Base-by-base conservation (phyloP, 1,140 invertebrate species). In the Cylas formicarius region DNA sequence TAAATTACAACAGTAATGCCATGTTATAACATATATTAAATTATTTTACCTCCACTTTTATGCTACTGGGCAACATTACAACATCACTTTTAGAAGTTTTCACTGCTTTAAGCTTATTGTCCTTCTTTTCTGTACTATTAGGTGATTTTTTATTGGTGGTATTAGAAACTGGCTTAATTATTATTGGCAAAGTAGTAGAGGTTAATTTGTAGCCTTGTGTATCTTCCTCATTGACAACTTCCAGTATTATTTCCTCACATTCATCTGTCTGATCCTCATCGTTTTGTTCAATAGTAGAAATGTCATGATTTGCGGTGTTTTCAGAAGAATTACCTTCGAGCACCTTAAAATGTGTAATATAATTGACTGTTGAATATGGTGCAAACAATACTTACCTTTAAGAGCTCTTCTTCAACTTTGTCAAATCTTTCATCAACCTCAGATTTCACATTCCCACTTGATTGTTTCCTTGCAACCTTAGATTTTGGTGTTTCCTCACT, bases 1-100 rank as follows among this genome's bases (percentile, higher is more conserved):
- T 39, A 38, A 16, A 53, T 44, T 39, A 53, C 35, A 39, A 46
- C 5, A 50, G 48, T 10, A 53, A 22, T 14, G 33, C 31, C 8
- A 50, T 22, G 33, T 38, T 17, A 19, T 14, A n/a, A 43, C 14
- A 8, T 6, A 22, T 21, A 22, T 21, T 17, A 14, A 19, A 23
- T 19, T 24, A 23, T 32, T 11, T 17, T 17, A 18, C 24, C 20
- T 23, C 14, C n/a, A 48, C 27, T n/a, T 27, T 41, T 13, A 22
- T 33, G 4, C 31, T 18, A 20, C 11, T 34, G 5, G 23, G 29
- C 11, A 31, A 35, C 8, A 42, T 14, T 5, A 24, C 28, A 22
- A 46, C 14, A n/a, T 32, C 22, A 13, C 17, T 17, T 20, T 39
- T 18, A 19, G 13, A 16, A 14, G 21, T 35, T 26, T 34, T 28